These are phyloP conservation scores for Phymanthus crucifer DNA, from an alignment of 92 coral and sea anemone genomes.

Conservation along the genomic window DNA sequence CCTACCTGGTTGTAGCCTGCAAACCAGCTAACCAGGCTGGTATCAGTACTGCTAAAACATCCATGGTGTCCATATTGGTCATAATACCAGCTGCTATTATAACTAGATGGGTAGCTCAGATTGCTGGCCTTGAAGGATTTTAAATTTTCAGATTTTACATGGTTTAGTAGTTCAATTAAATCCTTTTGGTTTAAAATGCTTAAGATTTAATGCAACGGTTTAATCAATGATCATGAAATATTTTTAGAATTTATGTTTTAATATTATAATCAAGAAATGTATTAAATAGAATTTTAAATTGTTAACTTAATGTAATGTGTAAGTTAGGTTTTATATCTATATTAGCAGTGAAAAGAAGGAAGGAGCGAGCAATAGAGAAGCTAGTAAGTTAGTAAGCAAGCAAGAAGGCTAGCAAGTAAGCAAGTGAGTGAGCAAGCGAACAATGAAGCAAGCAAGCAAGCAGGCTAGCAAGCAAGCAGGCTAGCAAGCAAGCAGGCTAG, in stretches of 20 bases:
- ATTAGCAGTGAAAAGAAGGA: background rate
- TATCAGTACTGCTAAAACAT: background rate
- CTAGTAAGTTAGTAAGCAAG: too few species aligned
- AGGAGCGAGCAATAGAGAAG: background rate
- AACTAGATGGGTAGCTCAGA: background rate
- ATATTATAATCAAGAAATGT: too few species aligned
- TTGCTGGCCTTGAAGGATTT: conserved; percentile 19
- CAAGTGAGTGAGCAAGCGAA: too few species aligned
- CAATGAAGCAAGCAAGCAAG: too few species aligned
- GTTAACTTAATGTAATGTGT: too few species aligned
- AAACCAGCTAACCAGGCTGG: conserved; percentile 3
- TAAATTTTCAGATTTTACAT: background rate
- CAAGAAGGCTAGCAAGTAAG: too few species aligned
- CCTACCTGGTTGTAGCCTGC: conserved; percentile 7
- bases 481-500: too few species aligned
- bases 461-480: too few species aligned
- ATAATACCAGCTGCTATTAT: conserved; percentile 12
- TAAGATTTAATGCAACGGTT: background rate
- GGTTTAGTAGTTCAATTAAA: background rate
- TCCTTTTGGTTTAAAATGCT: background rate
- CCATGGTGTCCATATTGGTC: conserved; percentile 5
- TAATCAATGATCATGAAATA: background rate
- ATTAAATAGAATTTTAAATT: too few species aligned
- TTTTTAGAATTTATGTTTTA: too few species aligned
- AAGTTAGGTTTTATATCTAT: too few species aligned